phyloP scores from a whole-genome alignment of 30 jellyfish, hydroid and myxozoan genomes.

The Aurelia aurita complex sp. Pacific region DNA sequence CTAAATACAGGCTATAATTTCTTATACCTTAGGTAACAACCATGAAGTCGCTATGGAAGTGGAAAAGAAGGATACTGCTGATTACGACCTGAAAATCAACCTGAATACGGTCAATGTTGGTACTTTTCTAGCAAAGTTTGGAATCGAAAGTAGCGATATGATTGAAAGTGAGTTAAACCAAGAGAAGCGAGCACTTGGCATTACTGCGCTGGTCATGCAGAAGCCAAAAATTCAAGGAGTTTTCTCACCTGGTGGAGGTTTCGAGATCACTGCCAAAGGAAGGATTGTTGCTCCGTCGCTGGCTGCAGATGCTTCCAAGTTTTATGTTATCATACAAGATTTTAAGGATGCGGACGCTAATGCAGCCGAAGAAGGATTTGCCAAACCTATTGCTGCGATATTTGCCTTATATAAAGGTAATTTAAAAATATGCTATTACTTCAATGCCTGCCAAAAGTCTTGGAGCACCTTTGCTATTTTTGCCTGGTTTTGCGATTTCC shows the following conservation, averaged over 20 bases:
- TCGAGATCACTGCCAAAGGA: slow-evolving; percentile 46
- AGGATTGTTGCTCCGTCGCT: slow-evolving; percentile 37
- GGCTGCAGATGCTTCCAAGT: slow-evolving; percentile 36
- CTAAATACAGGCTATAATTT: too few relatives aligned
- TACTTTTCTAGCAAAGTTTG: slow-evolving; percentile 15
- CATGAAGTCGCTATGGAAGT: slow-evolving; percentile 11
- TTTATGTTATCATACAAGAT: slow-evolving; percentile 33
- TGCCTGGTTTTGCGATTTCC: too few relatives aligned
- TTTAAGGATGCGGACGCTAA: slow-evolving; percentile 3
- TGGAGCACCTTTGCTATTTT: too few relatives aligned
- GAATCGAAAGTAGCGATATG: slow-evolving; percentile 2
- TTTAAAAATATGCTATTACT: too few relatives aligned
- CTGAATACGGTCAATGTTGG: slow-evolving; percentile 6
- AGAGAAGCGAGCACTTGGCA: slow-evolving; percentile 24
- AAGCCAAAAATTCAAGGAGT: slow-evolving; percentile 32
- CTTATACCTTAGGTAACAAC: background rate
- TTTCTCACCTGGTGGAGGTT: slow-evolving; percentile 50
- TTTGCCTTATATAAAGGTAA: slow-evolving; percentile 21
- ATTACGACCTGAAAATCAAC: background rate
- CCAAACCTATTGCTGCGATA: slow-evolving; percentile 36
- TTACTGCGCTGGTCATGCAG: slow-evolving; percentile 4
- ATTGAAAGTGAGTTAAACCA: slow-evolving; percentile 1
- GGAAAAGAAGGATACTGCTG: slow-evolving; percentile 17
- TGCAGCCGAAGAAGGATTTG: background rate
- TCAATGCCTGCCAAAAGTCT: too few relatives aligned